A percentile compares a stretch with the other conserved stretches of the same genome.
phyloP scores from a whole-genome alignment of 2,888 invertebrate species.

The Torymus aiolomorphi region DNA sequence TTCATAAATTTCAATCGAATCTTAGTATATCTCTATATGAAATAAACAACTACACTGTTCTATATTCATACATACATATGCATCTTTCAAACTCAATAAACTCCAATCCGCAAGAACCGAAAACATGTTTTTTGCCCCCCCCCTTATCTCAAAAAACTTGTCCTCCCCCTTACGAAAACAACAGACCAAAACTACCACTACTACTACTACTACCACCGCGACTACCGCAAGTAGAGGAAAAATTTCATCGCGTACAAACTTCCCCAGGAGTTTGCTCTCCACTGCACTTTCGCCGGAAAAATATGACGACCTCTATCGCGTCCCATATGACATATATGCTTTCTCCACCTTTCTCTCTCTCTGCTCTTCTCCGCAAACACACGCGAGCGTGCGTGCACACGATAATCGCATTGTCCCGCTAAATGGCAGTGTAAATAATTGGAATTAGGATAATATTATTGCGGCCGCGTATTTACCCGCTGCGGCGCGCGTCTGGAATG shows the following conservation, averaged over 20 bases:
- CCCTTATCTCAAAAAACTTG: no score
- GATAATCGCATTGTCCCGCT: constrained; percentile 58
- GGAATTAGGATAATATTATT: constrained; percentile 63
- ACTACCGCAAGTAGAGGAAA: not conserved
- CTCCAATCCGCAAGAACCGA: no score
- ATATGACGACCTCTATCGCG: not conserved
- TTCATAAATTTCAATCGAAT: no score
- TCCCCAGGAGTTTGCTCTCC: no score
- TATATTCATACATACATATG: no score
- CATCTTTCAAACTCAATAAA: no score
- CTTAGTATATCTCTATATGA: no score
- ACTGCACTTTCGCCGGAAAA: not conserved
- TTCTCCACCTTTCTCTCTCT: not conserved
- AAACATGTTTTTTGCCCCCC: no score
- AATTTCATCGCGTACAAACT: not conserved
- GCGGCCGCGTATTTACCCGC: constrained; percentile 56
- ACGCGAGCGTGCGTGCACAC: constrained; percentile 5
- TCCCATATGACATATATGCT: constrained; percentile 8
- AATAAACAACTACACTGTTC: no score
- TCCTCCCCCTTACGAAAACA: no score
- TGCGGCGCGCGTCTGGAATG: constrained; percentile 10
- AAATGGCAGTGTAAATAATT: constrained; percentile 63
- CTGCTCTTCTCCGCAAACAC: constrained; percentile 35
- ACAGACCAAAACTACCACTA: no score
- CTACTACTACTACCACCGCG: no score